phyloP scores from a whole-genome alignment of 2,113 vertebrate genomes.

The Crotalus viridis region DNA sequence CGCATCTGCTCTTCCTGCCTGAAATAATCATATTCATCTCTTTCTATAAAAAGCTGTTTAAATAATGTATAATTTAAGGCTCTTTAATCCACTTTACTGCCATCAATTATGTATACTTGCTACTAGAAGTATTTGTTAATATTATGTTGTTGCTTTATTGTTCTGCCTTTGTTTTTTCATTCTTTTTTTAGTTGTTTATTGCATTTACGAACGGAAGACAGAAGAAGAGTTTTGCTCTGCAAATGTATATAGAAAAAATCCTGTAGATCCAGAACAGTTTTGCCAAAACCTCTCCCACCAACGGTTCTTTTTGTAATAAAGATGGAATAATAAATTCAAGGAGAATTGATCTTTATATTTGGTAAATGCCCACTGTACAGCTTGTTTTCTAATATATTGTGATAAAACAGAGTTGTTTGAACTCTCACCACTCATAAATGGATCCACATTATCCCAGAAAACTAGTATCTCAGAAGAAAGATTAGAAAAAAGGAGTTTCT shows the following conservation, averaged over 20 bases:
- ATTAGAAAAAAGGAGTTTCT: neutral
- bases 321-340: neutral
- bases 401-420: neutral
- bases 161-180: slow-evolving; percentile 8
- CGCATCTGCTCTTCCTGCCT: slow-evolving; percentile 2
- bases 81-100: slow-evolving; percentile 40
- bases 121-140: slow-evolving; percentile 42
- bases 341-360: neutral
- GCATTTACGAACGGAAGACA: neutral
- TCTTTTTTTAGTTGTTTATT: slow-evolving; percentile 32
- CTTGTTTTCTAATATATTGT: neutral
- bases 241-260: neutral
- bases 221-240: neutral
- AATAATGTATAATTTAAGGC: slow-evolving; percentile 59
- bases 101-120: slow-evolving; percentile 62
- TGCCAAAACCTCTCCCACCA: neutral
- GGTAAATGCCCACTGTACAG: neutral
- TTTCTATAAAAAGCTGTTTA: slow-evolving; percentile 56
- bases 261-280: neutral
- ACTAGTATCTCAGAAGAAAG: neutral
- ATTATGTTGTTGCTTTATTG: slow-evolving; percentile 36
- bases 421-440: neutral
- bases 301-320: accelerated
- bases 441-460: neutral
- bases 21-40: slow-evolving; percentile 52